Evolutionary conservation across 1,140 invertebrate genomes (phyloP).

Genomic region (Telenomus remus): DNA sequence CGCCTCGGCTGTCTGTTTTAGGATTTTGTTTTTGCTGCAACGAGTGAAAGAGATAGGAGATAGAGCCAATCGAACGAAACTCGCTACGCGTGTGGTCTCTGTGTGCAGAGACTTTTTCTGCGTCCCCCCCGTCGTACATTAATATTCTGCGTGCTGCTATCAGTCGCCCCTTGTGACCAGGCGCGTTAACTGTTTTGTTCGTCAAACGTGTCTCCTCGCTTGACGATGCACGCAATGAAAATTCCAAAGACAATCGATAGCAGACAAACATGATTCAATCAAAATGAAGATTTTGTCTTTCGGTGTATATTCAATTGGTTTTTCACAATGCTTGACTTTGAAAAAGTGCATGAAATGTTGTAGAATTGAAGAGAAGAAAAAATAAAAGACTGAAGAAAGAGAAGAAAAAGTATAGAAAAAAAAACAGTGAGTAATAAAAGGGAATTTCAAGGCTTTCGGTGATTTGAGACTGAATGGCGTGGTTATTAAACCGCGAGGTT

Average conservation of each 20-base stretch:
- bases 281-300: constrained; percentile 23
- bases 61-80: constrained; percentile 27
- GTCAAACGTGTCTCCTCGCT: constrained; percentile 32
- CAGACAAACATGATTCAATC: constrained; percentile 18
- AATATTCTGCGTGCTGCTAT: constrained; percentile 40
- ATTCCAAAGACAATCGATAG: constrained; percentile 40
- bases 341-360: no score
- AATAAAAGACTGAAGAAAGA: no score
- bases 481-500: not conserved
- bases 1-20: constrained; percentile 1
- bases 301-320: not conserved
- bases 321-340: not conserved
- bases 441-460: not conserved
- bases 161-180: constrained; percentile 9
- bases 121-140: constrained; percentile 26
- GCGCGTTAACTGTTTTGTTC: constrained; percentile 47
- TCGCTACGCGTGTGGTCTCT: constrained; percentile 31
- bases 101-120: constrained; percentile 18
- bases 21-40: constrained; percentile 26
- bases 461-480: not conserved
- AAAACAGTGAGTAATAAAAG: not conserved
- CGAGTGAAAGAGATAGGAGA: no score
- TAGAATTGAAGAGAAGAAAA: no score
- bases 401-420: not conserved
- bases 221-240: constrained; percentile 30